Evolutionary conservation across 2,797 vertebrate genomes (phyloP).

Genomic region (Platalea minor): DNA sequence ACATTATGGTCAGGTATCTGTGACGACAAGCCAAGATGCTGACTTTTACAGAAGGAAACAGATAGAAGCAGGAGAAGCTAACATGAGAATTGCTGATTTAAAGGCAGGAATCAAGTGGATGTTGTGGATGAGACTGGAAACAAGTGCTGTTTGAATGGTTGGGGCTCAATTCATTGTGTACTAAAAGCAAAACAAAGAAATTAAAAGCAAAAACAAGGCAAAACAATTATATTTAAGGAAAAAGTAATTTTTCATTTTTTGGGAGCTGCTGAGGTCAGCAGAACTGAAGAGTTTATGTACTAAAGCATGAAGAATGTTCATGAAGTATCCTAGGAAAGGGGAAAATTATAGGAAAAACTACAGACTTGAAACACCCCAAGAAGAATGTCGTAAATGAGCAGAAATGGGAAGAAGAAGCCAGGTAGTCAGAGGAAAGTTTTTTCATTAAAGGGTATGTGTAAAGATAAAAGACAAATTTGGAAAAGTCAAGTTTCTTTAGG

Average conservation of each 20-base stretch:
- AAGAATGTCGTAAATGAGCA: neutral
- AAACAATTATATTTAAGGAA: neutral
- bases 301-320: neutral
- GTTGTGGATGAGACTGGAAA: neutral
- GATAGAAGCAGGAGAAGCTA: neutral
- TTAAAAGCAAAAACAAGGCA: neutral
- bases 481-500: neutral
- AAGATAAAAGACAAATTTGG: neutral
- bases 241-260: neutral
- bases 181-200: neutral
- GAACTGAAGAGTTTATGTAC: neutral
- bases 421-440: neutral
- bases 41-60: neutral
- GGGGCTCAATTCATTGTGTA: neutral
- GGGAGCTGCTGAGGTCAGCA: neutral
- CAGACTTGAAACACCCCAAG: neutral
- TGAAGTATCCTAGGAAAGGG: neutral
- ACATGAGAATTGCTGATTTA: fast-evolving
- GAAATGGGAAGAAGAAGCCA: neutral
- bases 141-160: neutral
- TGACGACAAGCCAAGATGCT: neutral
- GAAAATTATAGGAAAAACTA: neutral
- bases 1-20: neutral
- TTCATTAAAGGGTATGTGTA: neutral
- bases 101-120: neutral